phyloP scores from a whole-genome alignment of 37 sponge, comb jelly and placozoan species.

The Chondrilla cf. caribensis region DNA sequence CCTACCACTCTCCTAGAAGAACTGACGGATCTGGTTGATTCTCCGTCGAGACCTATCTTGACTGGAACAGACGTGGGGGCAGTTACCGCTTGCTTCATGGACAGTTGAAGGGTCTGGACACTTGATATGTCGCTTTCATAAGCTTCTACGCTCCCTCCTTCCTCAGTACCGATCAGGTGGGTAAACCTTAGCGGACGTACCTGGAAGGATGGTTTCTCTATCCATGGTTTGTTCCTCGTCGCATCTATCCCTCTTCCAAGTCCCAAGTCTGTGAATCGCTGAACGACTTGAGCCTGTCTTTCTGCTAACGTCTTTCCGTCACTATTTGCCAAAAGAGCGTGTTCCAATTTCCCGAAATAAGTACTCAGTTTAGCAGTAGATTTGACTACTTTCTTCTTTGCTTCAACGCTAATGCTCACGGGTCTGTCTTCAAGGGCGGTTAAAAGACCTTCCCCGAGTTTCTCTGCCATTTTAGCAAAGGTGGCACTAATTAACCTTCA shows the following conservation, averaged over 20 bases:
- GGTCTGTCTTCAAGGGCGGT: slow-evolving; percentile 1
- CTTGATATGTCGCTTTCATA: slow-evolving; percentile 1
- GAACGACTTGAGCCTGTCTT: background rate
- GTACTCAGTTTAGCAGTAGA: background rate
- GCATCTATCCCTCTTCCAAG: slow-evolving; percentile 46
- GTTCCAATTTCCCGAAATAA: background rate
- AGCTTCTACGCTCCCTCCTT: slow-evolving; percentile 18
- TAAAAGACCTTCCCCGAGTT: background rate
- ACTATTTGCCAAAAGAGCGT: background rate
- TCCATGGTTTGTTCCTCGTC: slow-evolving; percentile 32
- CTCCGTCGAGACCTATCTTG: background rate
- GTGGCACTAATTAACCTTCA: no score
- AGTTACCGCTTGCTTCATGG: background rate
- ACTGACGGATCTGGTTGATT: background rate
- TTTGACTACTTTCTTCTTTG: background rate
- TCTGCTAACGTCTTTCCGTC: background rate
- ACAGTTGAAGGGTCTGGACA: slow-evolving; percentile 1
- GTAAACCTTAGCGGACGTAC: background rate
- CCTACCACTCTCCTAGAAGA: background rate
- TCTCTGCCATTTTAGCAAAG: slow-evolving; percentile 4
- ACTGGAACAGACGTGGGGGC: background rate
- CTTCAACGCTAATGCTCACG: background rate
- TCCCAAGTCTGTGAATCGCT: slow-evolving; percentile 27
- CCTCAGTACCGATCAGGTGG: slow-evolving; percentile 1
- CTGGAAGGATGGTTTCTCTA: slow-evolving; percentile 43